Conservation (phyloP, 2,888 invertebrate genomes). For the Stenodera caucasica region DNA sequence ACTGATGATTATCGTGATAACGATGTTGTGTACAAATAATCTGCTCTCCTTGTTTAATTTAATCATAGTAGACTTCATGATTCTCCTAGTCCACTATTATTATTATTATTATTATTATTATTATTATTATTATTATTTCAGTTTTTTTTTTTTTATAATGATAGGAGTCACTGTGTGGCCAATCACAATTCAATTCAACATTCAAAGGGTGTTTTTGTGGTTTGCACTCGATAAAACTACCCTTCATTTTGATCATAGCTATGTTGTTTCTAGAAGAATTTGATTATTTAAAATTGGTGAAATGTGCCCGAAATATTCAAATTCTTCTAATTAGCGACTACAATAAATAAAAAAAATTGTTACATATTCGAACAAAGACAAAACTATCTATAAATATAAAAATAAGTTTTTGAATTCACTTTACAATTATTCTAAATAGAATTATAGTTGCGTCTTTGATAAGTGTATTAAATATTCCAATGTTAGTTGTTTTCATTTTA, state of each 20-base stretch:
- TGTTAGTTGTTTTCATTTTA: background rate
- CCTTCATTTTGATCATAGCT: too few species aligned
- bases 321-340: background rate
- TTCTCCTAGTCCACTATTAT: too few species aligned
- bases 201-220: slow-evolving; percentile 32
- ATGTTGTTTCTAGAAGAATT: background rate
- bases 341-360: background rate
- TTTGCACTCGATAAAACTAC: slow-evolving; percentile 41
- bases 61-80: background rate
- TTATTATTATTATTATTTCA: too few species aligned
- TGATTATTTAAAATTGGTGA: background rate
- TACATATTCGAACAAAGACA: background rate
- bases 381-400: too few species aligned
- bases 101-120: too few species aligned
- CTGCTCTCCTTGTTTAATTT: background rate
- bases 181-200: slow-evolving; percentile 37
- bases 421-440: background rate
- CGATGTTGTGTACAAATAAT: background rate
- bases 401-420: too few species aligned
- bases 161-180: slow-evolving; percentile 41
- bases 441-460: background rate
- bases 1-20: background rate
- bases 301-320: background rate
- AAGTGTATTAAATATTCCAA: background rate
- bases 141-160: too few species aligned